These are phyloP conservation scores for Leptoclinus maculatus DNA, from an alignment of 2,797 vertebrate genomes.

Conservation along the genomic window DNA sequence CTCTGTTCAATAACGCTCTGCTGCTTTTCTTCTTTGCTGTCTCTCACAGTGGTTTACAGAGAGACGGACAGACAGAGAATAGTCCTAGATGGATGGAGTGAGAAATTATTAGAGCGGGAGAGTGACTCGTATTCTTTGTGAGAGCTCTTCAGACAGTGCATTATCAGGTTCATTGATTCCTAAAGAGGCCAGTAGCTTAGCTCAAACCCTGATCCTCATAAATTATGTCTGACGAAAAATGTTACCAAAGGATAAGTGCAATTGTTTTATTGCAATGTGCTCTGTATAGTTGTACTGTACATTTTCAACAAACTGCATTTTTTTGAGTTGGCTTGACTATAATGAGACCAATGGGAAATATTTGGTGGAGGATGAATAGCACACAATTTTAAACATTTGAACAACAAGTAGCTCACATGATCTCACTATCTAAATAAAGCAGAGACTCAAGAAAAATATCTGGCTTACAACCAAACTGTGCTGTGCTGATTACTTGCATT, in stretches of 20 bases:
- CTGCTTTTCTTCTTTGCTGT: conserved; percentile 9
- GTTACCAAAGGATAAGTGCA: neutral
- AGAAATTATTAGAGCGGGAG: conserved; percentile 6
- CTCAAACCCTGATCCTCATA: conserved; percentile 4
- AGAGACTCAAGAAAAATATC: neutral
- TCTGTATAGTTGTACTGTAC: neutral
- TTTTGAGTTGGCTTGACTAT: neutral
- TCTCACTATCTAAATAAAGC: neutral
- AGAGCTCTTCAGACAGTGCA: conserved; percentile 32
- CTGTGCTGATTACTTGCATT: neutral
- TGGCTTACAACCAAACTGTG: neutral
- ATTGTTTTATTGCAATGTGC: neutral
- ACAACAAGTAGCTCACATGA: neutral
- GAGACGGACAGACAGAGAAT: neutral
- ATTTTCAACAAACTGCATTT: neutral
- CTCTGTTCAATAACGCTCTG: conserved; percentile 25
- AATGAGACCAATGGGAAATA: neutral
- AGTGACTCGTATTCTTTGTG: conserved; percentile 38
- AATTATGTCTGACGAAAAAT: neutral
- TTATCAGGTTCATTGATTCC: conserved; percentile 55
- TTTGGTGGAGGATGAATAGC: neutral
- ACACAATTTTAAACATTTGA: neutral
- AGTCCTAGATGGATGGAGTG: conserved; percentile 18
- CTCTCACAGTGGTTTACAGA: conserved; percentile 31
- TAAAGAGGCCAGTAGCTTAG: conserved; percentile 12